These are phyloP conservation scores for Galendromus occidentalis DNA, from an alignment of 1,140 invertebrate species.

Conservation along the genomic window DNA sequence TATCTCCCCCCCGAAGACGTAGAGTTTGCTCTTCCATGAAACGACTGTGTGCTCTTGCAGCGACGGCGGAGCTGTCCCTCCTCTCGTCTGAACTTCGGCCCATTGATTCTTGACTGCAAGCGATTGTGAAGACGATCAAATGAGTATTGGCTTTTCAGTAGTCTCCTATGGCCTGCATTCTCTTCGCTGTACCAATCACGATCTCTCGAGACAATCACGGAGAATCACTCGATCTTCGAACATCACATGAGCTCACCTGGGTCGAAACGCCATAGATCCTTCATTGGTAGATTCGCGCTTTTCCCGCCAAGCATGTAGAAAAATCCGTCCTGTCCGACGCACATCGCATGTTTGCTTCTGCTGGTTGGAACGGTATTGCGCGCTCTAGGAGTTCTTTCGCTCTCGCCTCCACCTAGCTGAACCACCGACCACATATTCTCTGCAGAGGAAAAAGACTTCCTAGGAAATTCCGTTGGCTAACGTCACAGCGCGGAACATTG, in stretches of 20 bases:
- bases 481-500: too few relatives aligned
- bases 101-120: constrained; percentile 27
- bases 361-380: constrained; percentile 27
- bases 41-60: constrained; percentile 67
- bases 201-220: too few relatives aligned
- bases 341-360: constrained; percentile 58
- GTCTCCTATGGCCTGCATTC: too few relatives aligned
- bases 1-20: constrained; percentile 72
- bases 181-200: too few relatives aligned
- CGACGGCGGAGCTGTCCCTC: constrained; percentile 44
- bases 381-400: not conserved
- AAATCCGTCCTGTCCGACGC: constrained; percentile 41
- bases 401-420: not conserved
- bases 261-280: constrained; percentile 64
- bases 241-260: constrained; percentile 34
- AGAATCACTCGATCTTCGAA: too few relatives aligned
- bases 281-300: constrained; percentile 54
- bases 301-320: constrained; percentile 61
- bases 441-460: too few relatives aligned
- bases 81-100: constrained; percentile 29
- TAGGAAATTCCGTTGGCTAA: too few relatives aligned
- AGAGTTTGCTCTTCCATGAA: constrained; percentile 41
- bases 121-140: not conserved
- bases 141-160: not conserved
- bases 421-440: not conserved